These are phyloP conservation scores for Muraenolepis orangiensis DNA, from an alignment of 2,797 vertebrate genomes.

Conservation along the genomic window DNA sequence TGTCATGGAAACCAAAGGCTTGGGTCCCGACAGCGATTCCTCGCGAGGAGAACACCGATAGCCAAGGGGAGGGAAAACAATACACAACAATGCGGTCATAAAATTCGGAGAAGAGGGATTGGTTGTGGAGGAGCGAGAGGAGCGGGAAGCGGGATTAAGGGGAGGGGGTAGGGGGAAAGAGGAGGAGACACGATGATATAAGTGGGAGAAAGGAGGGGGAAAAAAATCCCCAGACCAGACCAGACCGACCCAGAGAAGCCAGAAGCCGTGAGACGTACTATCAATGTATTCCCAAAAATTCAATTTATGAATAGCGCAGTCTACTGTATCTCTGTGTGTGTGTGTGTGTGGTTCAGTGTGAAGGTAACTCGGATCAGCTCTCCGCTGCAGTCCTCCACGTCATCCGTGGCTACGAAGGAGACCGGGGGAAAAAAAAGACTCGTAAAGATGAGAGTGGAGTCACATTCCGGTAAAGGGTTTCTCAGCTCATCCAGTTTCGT, in stretches of 20 bases:
- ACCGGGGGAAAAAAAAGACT: slow-evolving; percentile 14
- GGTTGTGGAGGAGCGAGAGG: slow-evolving; percentile 21
- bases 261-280: not conserved
- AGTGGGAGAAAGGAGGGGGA: too few species aligned
- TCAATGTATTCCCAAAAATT: not conserved
- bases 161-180: slow-evolving; percentile 18
- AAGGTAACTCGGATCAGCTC: not conserved
- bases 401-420: slow-evolving; percentile 20
- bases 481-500: slow-evolving; percentile 15
- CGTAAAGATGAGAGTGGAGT: not conserved
- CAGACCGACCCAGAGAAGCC: not conserved
- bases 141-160: slow-evolving; percentile 59
- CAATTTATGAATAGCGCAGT: not conserved
- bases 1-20: slow-evolving; percentile 60
- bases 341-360: not conserved
- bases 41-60: slow-evolving; percentile 46
- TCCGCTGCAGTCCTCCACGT: slow-evolving; percentile 6
- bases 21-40: slow-evolving; percentile 50
- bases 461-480: slow-evolving; percentile 5
- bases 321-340: not conserved
- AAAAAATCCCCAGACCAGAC: not conserved
- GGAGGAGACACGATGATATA: not conserved
- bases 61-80: not conserved
- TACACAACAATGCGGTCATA: not conserved
- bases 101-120: not conserved